phyloP scores from a whole-genome alignment of 1,140 invertebrate species.

The Palaemon carinicauda region DNA sequence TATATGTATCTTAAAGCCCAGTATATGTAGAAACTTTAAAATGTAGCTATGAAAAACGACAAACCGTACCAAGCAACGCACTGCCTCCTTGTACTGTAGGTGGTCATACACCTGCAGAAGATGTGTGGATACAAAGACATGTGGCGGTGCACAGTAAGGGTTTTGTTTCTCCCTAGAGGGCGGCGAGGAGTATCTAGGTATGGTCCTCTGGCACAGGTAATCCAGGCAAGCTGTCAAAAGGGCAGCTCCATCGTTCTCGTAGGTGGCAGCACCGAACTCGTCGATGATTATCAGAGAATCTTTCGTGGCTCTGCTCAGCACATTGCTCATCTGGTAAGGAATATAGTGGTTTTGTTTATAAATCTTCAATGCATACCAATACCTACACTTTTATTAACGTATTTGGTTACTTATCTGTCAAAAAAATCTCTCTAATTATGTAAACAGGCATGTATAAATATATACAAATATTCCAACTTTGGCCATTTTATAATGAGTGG shows the following conservation, averaged over 20 bases:
- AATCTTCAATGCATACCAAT: no score
- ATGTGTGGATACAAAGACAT: slow-evolving; percentile 81
- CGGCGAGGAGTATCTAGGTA: slow-evolving; percentile 51
- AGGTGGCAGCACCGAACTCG: slow-evolving; percentile 91
- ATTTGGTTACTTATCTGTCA: neutral
- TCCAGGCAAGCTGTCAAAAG: slow-evolving; percentile 75
- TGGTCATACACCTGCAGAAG: slow-evolving; percentile 73
- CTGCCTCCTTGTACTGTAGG: slow-evolving; percentile 62
- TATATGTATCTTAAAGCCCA: neutral
- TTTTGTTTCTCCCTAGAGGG: neutral
- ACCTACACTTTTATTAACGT: no score
- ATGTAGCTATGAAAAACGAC: neutral
- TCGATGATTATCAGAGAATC: slow-evolving; percentile 84
- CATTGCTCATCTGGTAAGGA: slow-evolving; percentile 73
- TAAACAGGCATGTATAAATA: no score
- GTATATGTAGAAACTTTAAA: neutral
- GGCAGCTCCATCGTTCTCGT: slow-evolving; percentile 77
- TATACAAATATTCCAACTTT: no score
- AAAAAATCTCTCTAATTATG: no score
- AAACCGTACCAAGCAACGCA: slow-evolving; percentile 38
- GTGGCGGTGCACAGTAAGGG: slow-evolving; percentile 70
- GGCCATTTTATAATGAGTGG: no score
- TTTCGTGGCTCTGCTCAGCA: slow-evolving; percentile 72
- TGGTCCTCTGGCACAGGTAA: slow-evolving; percentile 68
- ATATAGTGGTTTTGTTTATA: neutral